Conservation (phyloP, 2,797 vertebrate species). For the Cirrhinus mrigala region DNA sequence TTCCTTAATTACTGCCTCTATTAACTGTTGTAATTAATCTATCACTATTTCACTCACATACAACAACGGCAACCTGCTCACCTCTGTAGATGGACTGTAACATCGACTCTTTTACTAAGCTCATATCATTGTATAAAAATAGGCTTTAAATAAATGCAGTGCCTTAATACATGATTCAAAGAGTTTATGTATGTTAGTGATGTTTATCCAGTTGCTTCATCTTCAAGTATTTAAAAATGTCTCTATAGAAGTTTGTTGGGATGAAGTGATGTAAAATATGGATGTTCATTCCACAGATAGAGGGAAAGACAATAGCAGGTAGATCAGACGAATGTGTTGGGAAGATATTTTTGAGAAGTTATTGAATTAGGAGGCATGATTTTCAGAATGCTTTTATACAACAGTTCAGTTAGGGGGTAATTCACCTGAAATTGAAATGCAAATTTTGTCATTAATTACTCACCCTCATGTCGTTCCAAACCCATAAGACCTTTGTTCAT, state of each 20-base stretch:
- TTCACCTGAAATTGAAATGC: too few species aligned
- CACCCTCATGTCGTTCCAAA: too few species aligned
- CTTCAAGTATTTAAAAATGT: not conserved
- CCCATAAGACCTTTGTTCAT: too few species aligned
- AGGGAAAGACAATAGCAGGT: not conserved
- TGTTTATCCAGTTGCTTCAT: not conserved
- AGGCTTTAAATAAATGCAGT: not conserved
- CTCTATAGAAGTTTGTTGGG: not conserved
- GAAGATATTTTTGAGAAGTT: not conserved
- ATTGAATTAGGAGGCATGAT: not conserved
- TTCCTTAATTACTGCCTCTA: conserved; percentile 39
- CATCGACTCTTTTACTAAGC: not conserved
- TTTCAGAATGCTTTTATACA: not conserved
- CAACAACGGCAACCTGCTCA: conserved; percentile 3
- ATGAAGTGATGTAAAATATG: not conserved
- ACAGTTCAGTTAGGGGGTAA: not conserved
- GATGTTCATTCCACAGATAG: not conserved
- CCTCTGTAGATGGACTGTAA: conserved; percentile 19
- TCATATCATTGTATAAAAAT: not conserved
- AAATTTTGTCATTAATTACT: too few species aligned
- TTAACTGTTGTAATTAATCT: conserved; percentile 40
- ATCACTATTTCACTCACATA: conserved; percentile 24
- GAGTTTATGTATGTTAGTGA: not conserved
- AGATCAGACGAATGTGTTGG: not conserved
- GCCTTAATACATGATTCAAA: not conserved